These are phyloP conservation scores for Gymnogyps californianus DNA, from an alignment of 2,113 vertebrate genomes.

Conservation along the genomic window DNA sequence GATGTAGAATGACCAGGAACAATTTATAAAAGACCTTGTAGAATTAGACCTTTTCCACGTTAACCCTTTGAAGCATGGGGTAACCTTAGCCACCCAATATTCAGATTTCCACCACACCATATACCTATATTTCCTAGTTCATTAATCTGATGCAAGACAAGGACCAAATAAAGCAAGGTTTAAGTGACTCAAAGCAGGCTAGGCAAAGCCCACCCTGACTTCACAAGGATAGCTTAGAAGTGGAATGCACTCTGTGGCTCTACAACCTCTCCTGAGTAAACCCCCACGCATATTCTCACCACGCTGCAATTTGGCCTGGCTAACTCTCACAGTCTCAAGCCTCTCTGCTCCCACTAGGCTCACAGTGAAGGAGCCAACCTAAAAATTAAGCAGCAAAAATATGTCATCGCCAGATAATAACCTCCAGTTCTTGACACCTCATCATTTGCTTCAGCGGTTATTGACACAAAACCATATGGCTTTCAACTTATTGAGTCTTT, in stretches of 20 bases:
- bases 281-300: not conserved
- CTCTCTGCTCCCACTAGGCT: not conserved
- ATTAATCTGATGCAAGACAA: not conserved
- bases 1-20: not conserved
- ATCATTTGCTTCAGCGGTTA: not conserved
- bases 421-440: not conserved
- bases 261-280: not conserved
- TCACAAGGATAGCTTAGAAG: not conserved
- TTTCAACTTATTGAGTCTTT: not conserved
- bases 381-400: constrained; percentile 17
- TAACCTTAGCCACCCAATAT: not conserved
- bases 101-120: not conserved
- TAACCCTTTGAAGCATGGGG: not conserved
- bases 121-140: not conserved
- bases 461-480: not conserved
- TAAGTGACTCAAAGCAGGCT: not conserved
- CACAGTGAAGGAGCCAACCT: not conserved
- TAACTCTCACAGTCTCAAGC: not conserved
- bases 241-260: not conserved
- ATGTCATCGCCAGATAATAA: constrained; percentile 6
- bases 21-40: not conserved
- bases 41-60: not conserved
- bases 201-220: not conserved
- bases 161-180: not conserved
- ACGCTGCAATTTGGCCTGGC: not conserved